These are phyloP conservation scores for Acanthis flammea DNA, from an alignment of 2,797 vertebrate genomes.

Conservation along the genomic window DNA sequence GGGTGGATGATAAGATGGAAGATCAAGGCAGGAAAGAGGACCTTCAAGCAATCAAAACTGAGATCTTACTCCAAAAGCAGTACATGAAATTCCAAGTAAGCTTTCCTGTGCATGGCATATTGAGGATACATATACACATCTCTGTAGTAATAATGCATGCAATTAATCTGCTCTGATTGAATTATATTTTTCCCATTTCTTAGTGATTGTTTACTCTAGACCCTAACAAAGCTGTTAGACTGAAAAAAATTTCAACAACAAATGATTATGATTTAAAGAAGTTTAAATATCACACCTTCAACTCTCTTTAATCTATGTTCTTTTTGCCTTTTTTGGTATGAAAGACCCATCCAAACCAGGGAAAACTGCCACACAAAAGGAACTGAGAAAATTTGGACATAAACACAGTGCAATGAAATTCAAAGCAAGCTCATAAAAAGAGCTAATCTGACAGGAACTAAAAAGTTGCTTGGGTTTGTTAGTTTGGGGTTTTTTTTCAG, in stretches of 20 bases:
- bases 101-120: not conserved
- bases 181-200: not conserved
- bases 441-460: not conserved
- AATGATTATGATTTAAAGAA: not conserved
- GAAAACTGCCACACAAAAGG: not conserved
- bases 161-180: not conserved
- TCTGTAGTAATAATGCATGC: not conserved
- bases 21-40: not conserved
- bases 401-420: not conserved
- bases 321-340: not conserved
- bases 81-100: not conserved
- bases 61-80: not conserved
- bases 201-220: not conserved
- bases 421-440: conserved; percentile 6
- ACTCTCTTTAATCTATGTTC: not conserved
- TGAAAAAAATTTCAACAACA: not conserved
- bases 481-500: not conserved
- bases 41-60: not conserved
- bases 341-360: not conserved
- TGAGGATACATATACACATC: not conserved
- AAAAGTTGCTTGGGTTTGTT: not conserved
- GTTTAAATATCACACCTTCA: not conserved
- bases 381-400: not conserved
- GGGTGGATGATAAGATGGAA: not conserved
- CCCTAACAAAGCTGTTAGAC: not conserved